Conservation (phyloP, 1,140 invertebrate species). For the Venturia canescens region DNA sequence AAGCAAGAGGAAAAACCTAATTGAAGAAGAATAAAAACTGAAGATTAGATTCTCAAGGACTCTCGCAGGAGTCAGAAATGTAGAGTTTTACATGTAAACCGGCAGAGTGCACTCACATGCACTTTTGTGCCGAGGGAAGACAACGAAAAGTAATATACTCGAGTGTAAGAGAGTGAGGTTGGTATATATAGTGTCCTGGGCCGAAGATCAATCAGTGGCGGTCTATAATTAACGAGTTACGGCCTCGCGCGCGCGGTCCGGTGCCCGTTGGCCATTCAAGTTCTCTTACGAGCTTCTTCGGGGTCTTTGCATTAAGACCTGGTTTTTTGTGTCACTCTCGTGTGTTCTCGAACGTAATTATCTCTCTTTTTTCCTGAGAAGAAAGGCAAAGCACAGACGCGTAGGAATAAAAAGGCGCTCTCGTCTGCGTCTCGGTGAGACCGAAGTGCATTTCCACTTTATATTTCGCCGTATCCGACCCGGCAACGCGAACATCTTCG, state of each 20-base stretch:
- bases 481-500: too few species aligned
- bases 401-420: too few species aligned
- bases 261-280: not conserved
- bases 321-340: conserved; percentile 73
- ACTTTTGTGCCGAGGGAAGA: conserved; percentile 8
- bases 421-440: too few species aligned
- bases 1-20: too few species aligned
- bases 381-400: too few species aligned
- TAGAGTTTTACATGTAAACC: not conserved
- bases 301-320: conserved; percentile 74
- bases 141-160: conserved; percentile 39
- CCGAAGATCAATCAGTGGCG: conserved; percentile 75
- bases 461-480: too few species aligned
- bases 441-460: too few species aligned
- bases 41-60: too few species aligned
- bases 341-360: conserved; percentile 68
- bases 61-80: too few species aligned
- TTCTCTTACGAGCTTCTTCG: conserved; percentile 6
- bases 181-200: conserved; percentile 41
- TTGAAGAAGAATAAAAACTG: too few species aligned
- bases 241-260: conserved; percentile 52
- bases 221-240: conserved; percentile 77
- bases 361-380: conserved; percentile 48
- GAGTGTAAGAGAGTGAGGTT: conserved; percentile 45
- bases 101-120: not conserved